phyloP scores from a whole-genome alignment of 2,888 invertebrate genomes.

The Pristionchus fissidentatus region DNA sequence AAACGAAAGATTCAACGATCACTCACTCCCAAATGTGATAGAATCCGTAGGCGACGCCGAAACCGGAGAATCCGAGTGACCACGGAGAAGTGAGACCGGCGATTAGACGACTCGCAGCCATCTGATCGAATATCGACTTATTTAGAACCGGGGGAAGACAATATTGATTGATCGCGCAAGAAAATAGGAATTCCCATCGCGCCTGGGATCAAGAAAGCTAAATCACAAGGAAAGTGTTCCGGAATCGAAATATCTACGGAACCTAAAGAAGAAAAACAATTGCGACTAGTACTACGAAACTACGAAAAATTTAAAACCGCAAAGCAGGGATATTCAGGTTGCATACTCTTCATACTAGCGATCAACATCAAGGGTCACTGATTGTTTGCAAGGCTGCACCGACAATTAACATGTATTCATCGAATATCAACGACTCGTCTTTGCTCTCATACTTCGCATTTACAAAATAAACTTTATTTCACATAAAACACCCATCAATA shows the following conservation, averaged over 20 bases:
- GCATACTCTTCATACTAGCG: too few relatives aligned
- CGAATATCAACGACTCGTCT: slow-evolving; percentile 14
- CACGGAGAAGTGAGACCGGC: slow-evolving; percentile 68
- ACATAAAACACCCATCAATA: slow-evolving; percentile 30
- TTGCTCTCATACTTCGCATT: neutral
- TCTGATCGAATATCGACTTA: slow-evolving; percentile 27
- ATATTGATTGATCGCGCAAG: neutral
- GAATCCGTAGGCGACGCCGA: slow-evolving; percentile 68
- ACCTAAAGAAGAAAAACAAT: too few relatives aligned
- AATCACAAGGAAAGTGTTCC: too few relatives aligned
- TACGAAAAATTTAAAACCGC: too few relatives aligned
- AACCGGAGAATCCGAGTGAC: slow-evolving; percentile 69
- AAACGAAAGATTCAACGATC: too few relatives aligned
- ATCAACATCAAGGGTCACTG: too few relatives aligned
- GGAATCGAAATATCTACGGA: too few relatives aligned
- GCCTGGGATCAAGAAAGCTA: too few relatives aligned
- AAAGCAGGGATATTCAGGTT: too few relatives aligned
- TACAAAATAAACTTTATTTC: slow-evolving; percentile 38
- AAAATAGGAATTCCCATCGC: too few relatives aligned
- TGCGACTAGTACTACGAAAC: too few relatives aligned
- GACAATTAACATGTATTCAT: neutral
- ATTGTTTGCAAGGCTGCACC: too few relatives aligned
- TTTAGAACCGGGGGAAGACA: neutral
- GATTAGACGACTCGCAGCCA: slow-evolving; percentile 64
- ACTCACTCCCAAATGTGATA: slow-evolving; percentile 72